Base-by-base conservation (phyloP, 2,797 vertebrate species). In the Bothrops alternatus region DNA sequence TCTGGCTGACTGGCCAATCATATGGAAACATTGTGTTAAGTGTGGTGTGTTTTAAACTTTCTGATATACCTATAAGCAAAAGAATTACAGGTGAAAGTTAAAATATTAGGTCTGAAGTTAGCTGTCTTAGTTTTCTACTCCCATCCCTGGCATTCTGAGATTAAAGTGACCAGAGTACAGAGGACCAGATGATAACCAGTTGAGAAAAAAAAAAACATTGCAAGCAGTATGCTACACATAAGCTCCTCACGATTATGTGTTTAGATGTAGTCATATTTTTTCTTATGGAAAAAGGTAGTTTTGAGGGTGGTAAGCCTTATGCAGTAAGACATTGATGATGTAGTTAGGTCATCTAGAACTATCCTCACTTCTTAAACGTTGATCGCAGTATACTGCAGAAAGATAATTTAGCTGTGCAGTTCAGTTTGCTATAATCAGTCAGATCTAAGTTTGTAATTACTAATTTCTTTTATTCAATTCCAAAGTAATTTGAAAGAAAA, bases 1-100 rank as follows among this genome's bases (percentile, higher is more conserved):
- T 37, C 14, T 16, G n/a, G 6, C 65, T 73, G n/a, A 18, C 16
- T 73, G 65, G 32, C 65, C 65, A 73, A 18, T 69, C 16, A 32
- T 73, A 73, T 73, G 65, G n/a, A 73, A 26, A 3, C 3, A 13
- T 86, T 50, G 10, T 53, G 12, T 86, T 92, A 42, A 28, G 8
- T 82, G 23, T 55, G 18, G 86, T 85, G 56, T 65, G 60, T 28
- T 69, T 69, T 88, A 78, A 42, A 47, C n/a, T 23, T 82, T 88
- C 28, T 92, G 23, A 92, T 92, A 89, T 56, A 89, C 32, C 86
- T 65, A 65, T 53, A 18, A 32, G 26, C 7, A 53, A 92, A 92
- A 26, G 32, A 47, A 56, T 86, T 86, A 55, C n/a, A 89, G n/a
- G 23, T 61, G 23, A 18, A 89, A 26, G 57, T 85, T 47, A n/a